Evolutionary conservation across 2,797 vertebrate species (phyloP).

Genomic region (Rhinichthys osculus): DNA sequence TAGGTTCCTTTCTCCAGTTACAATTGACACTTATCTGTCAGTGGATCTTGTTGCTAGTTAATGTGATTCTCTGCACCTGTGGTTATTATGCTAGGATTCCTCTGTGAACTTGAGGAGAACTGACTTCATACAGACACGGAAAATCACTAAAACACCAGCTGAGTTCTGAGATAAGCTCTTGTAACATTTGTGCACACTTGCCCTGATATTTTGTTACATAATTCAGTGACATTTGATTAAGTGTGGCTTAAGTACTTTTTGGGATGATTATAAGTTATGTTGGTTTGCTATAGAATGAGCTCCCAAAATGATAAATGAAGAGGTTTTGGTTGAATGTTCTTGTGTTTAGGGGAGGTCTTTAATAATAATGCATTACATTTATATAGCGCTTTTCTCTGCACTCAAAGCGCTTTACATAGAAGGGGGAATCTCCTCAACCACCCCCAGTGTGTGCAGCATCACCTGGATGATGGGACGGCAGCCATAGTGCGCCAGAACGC

Average conservation of each 20-base stretch:
- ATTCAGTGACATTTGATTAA: background rate
- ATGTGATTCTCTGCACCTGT: background rate
- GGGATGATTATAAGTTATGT: background rate
- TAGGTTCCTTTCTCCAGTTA: constrained; percentile 67
- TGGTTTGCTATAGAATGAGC: background rate
- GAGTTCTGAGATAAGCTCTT: background rate
- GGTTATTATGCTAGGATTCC: background rate
- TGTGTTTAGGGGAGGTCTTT: background rate
- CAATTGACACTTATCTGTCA: background rate
- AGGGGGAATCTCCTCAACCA: too few relatives aligned
- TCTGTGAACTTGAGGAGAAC: background rate
- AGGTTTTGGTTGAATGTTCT: background rate
- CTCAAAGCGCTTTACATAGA: too few relatives aligned
- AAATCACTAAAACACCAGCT: background rate
- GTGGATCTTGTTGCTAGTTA: background rate
- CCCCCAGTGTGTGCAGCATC: too few relatives aligned
- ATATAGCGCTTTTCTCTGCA: too few relatives aligned
- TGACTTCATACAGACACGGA: background rate
- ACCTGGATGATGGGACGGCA: too few relatives aligned
- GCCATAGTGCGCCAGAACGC: too few relatives aligned
- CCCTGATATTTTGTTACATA: background rate
- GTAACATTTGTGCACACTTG: background rate
- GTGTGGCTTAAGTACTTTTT: background rate
- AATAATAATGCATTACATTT: too few relatives aligned
- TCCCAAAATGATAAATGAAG: background rate